These are phyloP conservation scores for Mus caroli DNA, from an alignment of 2,797 vertebrate species.

Conservation along the genomic window DNA sequence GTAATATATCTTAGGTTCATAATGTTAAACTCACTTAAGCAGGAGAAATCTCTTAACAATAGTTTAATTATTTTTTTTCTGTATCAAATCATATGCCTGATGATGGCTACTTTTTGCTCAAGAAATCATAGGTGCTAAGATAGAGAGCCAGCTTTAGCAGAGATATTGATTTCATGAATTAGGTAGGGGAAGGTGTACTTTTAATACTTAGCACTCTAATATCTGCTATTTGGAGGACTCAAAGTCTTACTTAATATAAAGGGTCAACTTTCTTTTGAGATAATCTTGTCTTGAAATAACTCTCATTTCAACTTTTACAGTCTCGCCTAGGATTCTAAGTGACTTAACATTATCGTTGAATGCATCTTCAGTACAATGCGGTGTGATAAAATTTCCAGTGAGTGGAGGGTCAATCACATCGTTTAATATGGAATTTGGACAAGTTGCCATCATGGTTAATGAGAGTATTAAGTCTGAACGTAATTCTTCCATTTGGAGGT, in stretches of 20 bases:
- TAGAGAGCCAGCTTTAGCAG: constrained; percentile 39
- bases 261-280: not conserved
- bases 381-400: not conserved
- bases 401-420: not conserved
- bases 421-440: not conserved
- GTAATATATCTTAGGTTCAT: not conserved
- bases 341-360: not conserved
- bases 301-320: not conserved
- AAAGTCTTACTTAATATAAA: not conserved
- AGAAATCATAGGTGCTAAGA: not conserved
- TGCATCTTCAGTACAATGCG: not conserved
- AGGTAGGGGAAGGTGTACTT: not conserved
- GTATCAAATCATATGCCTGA: not conserved
- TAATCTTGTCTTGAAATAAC: constrained; percentile 2
- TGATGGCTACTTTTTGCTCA: not conserved
- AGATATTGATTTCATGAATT: constrained; percentile 40
- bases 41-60: not conserved
- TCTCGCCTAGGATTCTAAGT: not conserved
- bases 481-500: constrained; percentile 22
- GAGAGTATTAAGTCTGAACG: constrained; percentile 14
- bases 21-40: constrained; percentile 35
- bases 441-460: not conserved
- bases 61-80: constrained; percentile 51
- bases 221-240: constrained; percentile 22
- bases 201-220: constrained; percentile 30